A percentile compares a stretch with the other conserved stretches of the same genome.
These are phyloP conservation scores for Bufo bufo DNA, from an alignment of 2,113 vertebrate genomes.

Conservation along the genomic window DNA sequence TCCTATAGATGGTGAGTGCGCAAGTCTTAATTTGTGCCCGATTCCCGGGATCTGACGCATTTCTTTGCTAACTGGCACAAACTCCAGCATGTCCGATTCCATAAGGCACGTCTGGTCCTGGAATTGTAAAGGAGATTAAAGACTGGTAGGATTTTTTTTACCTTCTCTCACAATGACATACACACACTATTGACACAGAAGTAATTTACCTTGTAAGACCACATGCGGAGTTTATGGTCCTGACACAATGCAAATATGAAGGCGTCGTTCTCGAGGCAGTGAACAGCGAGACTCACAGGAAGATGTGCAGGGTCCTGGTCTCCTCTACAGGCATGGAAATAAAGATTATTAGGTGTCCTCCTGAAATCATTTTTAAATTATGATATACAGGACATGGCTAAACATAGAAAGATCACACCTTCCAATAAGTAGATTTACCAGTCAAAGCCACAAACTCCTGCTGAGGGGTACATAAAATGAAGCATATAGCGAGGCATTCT, in stretches of 20 bases:
- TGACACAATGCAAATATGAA: conserved; percentile 93
- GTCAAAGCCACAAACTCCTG: too few relatives aligned
- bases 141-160: background rate
- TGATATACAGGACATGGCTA: background rate
- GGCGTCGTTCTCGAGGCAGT: conserved; percentile 84
- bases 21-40: conserved; percentile 81
- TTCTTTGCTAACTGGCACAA: conserved; percentile 81
- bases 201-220: conserved; percentile 86
- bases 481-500: too few relatives aligned
- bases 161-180: background rate
- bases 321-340: conserved; percentile 69
- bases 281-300: conserved; percentile 81
- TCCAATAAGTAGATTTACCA: too few relatives aligned
- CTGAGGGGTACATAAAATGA: too few relatives aligned
- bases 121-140: background rate
- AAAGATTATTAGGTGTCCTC: background rate
- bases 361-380: too few relatives aligned
- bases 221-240: conserved; percentile 92
- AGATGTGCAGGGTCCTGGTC: conserved; percentile 80
- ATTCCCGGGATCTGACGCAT: conserved; percentile 74
- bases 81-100: conserved; percentile 88
- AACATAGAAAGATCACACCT: too few relatives aligned
- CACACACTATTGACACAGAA: too few relatives aligned
- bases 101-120: conserved; percentile 92
- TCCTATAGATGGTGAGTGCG: conserved; percentile 81